Conservation (phyloP, 2,113 vertebrate species). For the Ictalurus furcatus region DNA sequence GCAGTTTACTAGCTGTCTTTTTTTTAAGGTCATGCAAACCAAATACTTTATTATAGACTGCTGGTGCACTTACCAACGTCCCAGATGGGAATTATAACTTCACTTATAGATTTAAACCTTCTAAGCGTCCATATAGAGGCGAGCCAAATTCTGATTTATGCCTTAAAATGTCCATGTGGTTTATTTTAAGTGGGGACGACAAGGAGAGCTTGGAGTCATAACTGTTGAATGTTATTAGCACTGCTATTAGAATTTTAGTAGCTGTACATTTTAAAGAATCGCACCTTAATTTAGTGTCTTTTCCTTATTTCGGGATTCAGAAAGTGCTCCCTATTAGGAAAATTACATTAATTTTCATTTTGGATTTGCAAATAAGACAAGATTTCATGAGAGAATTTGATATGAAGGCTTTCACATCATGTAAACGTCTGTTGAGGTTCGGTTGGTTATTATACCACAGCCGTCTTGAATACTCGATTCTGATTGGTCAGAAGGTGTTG, state of each 20-base stretch:
- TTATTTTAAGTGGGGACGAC: neutral
- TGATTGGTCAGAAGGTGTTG: neutral
- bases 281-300: neutral
- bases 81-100: slow-evolving; percentile 6
- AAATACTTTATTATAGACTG: slow-evolving; percentile 13
- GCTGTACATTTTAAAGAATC: neutral
- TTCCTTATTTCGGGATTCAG: neutral
- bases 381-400: neutral
- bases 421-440: neutral
- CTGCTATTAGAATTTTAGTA: neutral
- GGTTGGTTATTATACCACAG: neutral
- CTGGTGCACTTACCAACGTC: slow-evolving; percentile 1
- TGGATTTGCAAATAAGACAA: neutral
- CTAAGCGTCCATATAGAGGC: neutral
- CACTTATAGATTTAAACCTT: slow-evolving; percentile 1
- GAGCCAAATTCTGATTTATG: neutral
- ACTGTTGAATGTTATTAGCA: neutral
- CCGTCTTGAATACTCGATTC: neutral
- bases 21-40: slow-evolving; percentile 37
- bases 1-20: slow-evolving; percentile 4
- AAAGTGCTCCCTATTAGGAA: neutral
- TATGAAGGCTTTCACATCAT: neutral
- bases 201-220: neutral
- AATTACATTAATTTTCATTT: neutral
- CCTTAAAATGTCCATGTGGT: neutral